phyloP scores from a whole-genome alignment of 2,888 invertebrate species.

The Calameuta pallipes region DNA sequence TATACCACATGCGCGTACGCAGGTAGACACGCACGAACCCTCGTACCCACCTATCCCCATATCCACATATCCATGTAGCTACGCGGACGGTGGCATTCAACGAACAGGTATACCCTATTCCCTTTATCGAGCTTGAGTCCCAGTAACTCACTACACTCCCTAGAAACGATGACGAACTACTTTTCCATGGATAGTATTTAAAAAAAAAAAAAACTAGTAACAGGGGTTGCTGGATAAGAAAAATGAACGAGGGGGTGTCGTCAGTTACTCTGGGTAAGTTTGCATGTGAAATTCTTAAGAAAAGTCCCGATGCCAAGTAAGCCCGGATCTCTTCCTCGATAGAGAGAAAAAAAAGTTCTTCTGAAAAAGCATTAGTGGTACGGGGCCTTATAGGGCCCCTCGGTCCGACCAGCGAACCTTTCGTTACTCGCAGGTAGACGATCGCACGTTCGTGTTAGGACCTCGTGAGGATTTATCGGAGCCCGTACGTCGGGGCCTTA shows the following conservation, averaged over 20 bases:
- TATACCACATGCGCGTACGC: conserved; percentile 6
- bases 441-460: background rate
- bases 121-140: conserved; percentile 11
- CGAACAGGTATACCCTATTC: conserved; percentile 33
- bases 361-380: conserved; percentile 7
- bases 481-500: background rate
- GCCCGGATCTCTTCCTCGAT: background rate
- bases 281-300: background rate
- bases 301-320: background rate
- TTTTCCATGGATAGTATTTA: background rate
- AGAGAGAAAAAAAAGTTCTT: conserved; percentile 18
- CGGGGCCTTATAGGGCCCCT: background rate
- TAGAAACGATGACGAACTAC: background rate
- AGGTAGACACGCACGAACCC: background rate
- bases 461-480: background rate
- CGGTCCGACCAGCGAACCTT: background rate
- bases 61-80: background rate
- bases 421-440: background rate
- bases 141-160: background rate
- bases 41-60: background rate
- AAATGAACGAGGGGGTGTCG: background rate
- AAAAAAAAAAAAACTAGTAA: background rate
- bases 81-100: background rate
- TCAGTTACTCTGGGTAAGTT: background rate
- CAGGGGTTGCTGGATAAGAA: background rate